phyloP scores from a whole-genome alignment of 2,797 vertebrate genomes.

The Myioborus miniatus region DNA sequence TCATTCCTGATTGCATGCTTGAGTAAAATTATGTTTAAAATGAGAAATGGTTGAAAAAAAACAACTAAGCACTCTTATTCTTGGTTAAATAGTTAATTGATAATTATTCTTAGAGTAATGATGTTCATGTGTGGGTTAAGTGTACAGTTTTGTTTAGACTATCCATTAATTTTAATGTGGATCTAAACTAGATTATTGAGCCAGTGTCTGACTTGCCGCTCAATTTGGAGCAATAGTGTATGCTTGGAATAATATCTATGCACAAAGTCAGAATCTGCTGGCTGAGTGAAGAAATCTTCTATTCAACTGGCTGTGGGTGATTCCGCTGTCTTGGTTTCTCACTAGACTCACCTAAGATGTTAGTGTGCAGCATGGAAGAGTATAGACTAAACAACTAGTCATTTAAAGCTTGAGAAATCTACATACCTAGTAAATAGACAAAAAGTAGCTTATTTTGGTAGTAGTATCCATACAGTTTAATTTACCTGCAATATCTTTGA shows the following conservation, averaged over 20 bases:
- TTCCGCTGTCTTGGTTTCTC: not conserved
- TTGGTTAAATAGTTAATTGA: not conserved
- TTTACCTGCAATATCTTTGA: not conserved
- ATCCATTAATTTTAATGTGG: rapidly evolving
- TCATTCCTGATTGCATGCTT: not conserved
- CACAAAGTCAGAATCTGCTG: not conserved
- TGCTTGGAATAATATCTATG: not conserved
- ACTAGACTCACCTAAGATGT: not conserved
- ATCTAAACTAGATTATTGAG: not conserved
- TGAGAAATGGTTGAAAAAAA: not conserved
- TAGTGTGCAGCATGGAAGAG: not conserved
- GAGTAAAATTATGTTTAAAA: not conserved
- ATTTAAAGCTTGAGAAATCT: not conserved
- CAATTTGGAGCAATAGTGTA: not conserved
- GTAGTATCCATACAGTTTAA: not conserved
- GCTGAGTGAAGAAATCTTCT: not conserved
- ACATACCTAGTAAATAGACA: not conserved
- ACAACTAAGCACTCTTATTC: not conserved
- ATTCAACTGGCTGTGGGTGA: not conserved
- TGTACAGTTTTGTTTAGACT: not conserved
- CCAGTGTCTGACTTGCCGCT: not conserved
- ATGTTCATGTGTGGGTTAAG: not conserved
- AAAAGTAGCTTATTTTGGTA: not conserved
- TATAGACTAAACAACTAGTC: not conserved
- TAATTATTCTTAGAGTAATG: not conserved